Evolutionary conservation across 2,113 vertebrate genomes (phyloP), one percentile per base, ranked within the genome.

Genomic region (Macquaria ambigua): DNA sequence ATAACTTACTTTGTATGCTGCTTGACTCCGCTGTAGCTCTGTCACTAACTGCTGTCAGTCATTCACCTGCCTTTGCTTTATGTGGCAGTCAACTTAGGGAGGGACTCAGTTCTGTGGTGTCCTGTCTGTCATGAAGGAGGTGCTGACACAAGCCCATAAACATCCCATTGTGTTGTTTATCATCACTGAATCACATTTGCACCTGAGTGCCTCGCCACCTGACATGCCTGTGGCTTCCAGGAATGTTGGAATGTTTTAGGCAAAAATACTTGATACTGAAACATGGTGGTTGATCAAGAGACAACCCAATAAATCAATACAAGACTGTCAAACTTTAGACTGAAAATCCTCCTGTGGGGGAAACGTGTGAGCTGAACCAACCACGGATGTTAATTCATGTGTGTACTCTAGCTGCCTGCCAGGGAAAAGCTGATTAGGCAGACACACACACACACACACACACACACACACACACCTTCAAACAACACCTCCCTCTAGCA

Each of bases 111-210:
- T 69, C 48, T 43, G 3, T 77, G 46, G 50, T 14, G 64, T 55
- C 73, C 74, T 18, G 76, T 74, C 74, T 83, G 66, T 66, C 23
- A 18, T 21, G 84, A 78, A 85, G 83, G 93, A 90, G 89, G 90
- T 58, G 91, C 71, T 68, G 58, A 56, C 75, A 81, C 41, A 20
- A 74, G 23, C 56, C 50, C 34, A 86, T 37, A 74, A 78, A 76
- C 52, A 39, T 1, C 37, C 71, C 21, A 61, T 72, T 85, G 73
- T 82, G n/a, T 50, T 53, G 28, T 59, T 34, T 28, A 39, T 72
- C 72, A 23, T 53, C 31, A 61, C 63, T 31, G 6, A 55, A 66
- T 74, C 18, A 48, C 71, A 72, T 64, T 25, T 1, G 39, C 16
- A 53, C 64, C 53, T 55, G 48, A 67, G 10, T 3, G 6, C 3